Base-by-base conservation (phyloP, 2,888 invertebrate genomes). In the Xylota segnis region DNA sequence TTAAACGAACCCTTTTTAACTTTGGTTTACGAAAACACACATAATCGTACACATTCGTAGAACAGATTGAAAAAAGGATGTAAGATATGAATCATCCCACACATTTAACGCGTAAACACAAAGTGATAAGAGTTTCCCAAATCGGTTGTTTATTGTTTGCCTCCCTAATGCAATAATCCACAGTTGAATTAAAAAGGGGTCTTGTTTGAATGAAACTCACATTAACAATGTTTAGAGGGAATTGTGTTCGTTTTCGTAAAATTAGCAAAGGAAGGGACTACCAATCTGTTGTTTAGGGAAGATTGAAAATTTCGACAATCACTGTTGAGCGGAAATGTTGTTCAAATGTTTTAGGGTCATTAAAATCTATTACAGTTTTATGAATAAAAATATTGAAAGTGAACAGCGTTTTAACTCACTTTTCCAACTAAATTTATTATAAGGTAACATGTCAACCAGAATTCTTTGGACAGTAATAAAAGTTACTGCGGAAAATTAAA, bases 71-170 rank as follows among this genome's bases (percentile, higher is more conserved):
- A 43, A 52, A 72, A 68, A 47, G 65, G 81, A 81, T 81, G 34
- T 34, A n/a, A 74, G 81, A 83, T 83, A 72, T 66, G 65, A 77
- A 66, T 65, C 77, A 72, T 71, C 72, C 45, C 71, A 77, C 83
- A 77, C 72, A 66, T 77, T 71, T 54, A 65, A 76, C 52, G 43
- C 71, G 65, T 72, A 58, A 65, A 72, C 32, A 66, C 59, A 83
- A 77, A 72, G 59, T 83, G 83, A 72, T 83, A 83, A 83, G 77
- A 83, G 83, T 77, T 71, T 77, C 54, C 72, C 72, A 71, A 77
- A 66, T 65, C 71, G 71, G 66, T 83, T 77, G 58, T 77, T 65
- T 83, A 72, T 83, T 83, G 72, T 77, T 83, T 65, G 77, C 43
- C 58, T 65, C 82, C 82, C 77, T 83, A 83, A 83, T 77, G 47